These are phyloP conservation scores for Oceanodroma leucorhoa DNA, from an alignment of 2,797 vertebrate genomes.

Conservation along the genomic window DNA sequence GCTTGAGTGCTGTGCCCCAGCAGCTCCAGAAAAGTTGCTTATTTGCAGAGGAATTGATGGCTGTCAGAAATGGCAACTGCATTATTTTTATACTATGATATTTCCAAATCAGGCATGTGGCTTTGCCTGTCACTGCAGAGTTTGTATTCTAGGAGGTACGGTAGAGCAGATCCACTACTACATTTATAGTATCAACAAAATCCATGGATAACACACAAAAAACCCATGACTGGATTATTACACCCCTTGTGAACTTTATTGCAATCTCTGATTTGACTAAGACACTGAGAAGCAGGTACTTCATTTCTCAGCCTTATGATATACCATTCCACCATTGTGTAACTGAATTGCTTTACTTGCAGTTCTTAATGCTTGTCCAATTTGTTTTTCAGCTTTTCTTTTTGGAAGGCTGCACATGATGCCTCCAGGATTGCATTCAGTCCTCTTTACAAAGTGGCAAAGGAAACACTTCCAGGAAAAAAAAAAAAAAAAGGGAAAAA, in stretches of 20 bases:
- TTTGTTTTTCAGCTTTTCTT: conserved; percentile 35
- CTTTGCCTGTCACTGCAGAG: not conserved
- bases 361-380: conserved; percentile 4
- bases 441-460: conserved; percentile 10
- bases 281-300: not conserved
- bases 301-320: not conserved
- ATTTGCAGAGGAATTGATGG: conserved; percentile 2
- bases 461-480: not conserved
- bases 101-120: not conserved
- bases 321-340: not conserved
- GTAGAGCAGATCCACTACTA: not conserved
- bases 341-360: conserved; percentile 29
- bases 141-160: not conserved
- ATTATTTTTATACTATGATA: not conserved
- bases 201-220: not conserved
- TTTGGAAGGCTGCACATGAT: conserved; percentile 25
- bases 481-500: not conserved
- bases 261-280: not conserved
- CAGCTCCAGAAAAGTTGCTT: not conserved
- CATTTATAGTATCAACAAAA: not conserved
- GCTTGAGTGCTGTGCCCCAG: not conserved
- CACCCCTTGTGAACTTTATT: not conserved
- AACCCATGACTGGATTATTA: not conserved
- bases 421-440: not conserved
- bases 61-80: not conserved